Evolutionary conservation across 2,113 vertebrate species (phyloP), one percentile per base, ranked within the genome.

Genomic region (Rhipidura dahli): DNA sequence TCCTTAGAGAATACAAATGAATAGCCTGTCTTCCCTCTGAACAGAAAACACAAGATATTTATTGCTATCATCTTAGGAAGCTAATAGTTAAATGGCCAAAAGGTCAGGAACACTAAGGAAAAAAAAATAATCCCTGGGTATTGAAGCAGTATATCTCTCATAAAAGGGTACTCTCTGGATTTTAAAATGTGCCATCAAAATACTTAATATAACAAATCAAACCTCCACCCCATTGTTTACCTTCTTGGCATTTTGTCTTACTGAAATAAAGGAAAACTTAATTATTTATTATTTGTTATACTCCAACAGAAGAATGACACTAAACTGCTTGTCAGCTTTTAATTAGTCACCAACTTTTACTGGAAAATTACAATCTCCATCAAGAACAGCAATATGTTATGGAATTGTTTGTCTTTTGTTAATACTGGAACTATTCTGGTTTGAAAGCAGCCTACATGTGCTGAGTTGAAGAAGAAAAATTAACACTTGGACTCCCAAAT

Each of bases 1-100:
- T 93, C 96, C 93, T 95, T 91, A 60, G 94, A 95, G 94, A 95
- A 93, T 85, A 96, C 51, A 94, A 96, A 96, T 76, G 73, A 96
- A 97, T 93, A 96, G 83, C 42, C 47, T 92, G 80, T 97, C 94
- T 97, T 97, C 76, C 73, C 72, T 84, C 73, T 95, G 50, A 95
- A 84, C 45, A 94, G 79, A 88, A 96, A 91, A 92, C 70, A 81
- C 87, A 92, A 95, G 51, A 63, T 89, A 95, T 96, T 97, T 97
- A 96, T 92, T 96, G 76, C 69, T 93, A 93, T 97, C 83, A 96
- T 96, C 68, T 92, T 93, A 97, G 75, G 60, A 96, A 88, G 87
- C 60, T 96, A 97, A 96, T 90, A 95, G 89, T 94, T 78, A 66
- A 93, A 91, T 5, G 27, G 92, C 70, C 92, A 96, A 94, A 90